Conservation (phyloP, 2,113 vertebrate species). For the Chloroceryle aenea region DNA sequence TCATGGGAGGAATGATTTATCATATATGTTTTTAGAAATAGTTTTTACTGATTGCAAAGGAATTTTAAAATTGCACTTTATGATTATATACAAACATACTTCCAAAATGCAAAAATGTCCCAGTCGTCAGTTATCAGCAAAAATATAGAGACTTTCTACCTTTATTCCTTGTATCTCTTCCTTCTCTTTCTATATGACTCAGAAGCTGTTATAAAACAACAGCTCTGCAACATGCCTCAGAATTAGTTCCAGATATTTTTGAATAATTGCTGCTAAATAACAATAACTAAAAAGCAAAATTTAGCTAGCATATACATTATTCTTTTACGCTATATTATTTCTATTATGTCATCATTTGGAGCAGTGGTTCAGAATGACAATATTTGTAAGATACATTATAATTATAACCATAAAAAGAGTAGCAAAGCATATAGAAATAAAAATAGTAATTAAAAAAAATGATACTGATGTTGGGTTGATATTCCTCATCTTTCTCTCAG, state of each 20-base stretch:
- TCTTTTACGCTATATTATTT: not conserved
- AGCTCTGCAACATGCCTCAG: conserved; percentile 36
- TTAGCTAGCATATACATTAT: not conserved
- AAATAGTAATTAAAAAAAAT: not conserved
- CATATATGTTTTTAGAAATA: not conserved
- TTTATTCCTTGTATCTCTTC: not conserved
- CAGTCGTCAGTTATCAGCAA: not conserved
- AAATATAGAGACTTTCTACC: not conserved
- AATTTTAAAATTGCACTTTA: not conserved
- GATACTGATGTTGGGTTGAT: not conserved
- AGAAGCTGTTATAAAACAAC: not conserved
- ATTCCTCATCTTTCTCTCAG: not conserved
- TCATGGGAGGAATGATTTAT: not conserved
- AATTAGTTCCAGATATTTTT: conserved; percentile 76
- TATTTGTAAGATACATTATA: not conserved
- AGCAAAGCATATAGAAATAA: not conserved
- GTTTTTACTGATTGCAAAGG: not conserved
- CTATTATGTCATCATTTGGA: not conserved
- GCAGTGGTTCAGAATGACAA: not conserved
- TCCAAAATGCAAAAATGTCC: not conserved
- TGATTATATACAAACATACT: not conserved
- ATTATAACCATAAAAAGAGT: not conserved
- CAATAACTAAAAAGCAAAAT: conserved; percentile 53
- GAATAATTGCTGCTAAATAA: conserved; percentile 55
- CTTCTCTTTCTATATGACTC: not conserved